phyloP scores from a whole-genome alignment of 2,888 invertebrate genomes.

The Drosophila longiperda region DNA sequence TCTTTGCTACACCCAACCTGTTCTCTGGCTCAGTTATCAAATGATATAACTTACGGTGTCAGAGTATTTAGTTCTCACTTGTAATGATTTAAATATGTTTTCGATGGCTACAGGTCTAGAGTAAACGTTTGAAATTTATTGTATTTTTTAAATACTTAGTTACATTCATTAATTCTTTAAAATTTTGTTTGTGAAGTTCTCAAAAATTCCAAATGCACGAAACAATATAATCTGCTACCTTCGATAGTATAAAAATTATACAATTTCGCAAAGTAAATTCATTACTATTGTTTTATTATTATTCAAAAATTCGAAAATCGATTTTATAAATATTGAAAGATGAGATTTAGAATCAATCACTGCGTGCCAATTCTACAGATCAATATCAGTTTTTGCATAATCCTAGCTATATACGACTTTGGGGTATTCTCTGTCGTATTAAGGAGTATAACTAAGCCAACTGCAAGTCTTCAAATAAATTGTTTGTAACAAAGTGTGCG shows the following conservation, averaged over 20 bases:
- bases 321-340: neutral
- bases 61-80: neutral
- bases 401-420: neutral
- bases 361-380: neutral
- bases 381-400: neutral
- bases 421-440: neutral
- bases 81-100: neutral
- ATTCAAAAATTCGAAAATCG: neutral
- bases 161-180: neutral
- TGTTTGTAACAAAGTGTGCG: slow-evolving; percentile 18
- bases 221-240: neutral
- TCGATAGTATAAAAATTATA: neutral
- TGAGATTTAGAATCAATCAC: neutral
- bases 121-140: neutral
- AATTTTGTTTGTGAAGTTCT: neutral
- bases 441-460: neutral
- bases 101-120: neutral
- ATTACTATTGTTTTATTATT: neutral
- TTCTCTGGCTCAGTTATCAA: neutral
- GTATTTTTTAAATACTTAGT: neutral
- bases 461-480: neutral
- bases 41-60: neutral
- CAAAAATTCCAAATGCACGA: neutral
- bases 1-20: too few species aligned
- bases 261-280: neutral